These are phyloP conservation scores for Brachypteracias leptosomus DNA, from an alignment of 2,113 vertebrate genomes.

Conservation along the genomic window DNA sequence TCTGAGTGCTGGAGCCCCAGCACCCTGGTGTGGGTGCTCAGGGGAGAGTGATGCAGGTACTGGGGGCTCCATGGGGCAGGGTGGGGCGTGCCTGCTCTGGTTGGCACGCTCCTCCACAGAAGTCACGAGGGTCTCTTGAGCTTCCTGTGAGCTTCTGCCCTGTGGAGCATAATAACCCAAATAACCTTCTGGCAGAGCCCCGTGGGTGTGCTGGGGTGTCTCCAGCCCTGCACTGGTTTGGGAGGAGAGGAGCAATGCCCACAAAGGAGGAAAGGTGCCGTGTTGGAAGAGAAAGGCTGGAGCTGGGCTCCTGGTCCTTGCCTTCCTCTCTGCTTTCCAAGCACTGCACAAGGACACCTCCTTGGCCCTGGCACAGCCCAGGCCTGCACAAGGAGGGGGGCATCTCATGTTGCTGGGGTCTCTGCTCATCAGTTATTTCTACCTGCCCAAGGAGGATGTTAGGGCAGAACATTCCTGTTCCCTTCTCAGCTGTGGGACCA, in stretches of 20 bases:
- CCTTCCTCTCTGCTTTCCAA: neutral
- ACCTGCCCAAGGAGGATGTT: neutral
- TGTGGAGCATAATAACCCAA: neutral
- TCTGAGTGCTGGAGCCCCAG: neutral
- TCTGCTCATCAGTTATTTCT: neutral
- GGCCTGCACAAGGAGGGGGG: no score
- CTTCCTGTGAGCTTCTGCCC: neutral
- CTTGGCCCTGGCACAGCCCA: neutral
- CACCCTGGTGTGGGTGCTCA: neutral
- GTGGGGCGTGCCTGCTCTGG: neutral
- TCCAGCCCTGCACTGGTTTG: neutral
- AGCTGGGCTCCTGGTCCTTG: neutral
- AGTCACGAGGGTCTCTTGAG: accelerated
- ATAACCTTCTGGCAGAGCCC: neutral
- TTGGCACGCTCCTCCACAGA: neutral
- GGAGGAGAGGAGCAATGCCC: neutral
- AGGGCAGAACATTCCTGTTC: neutral
- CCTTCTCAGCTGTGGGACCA: neutral
- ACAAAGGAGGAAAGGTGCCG: no score
- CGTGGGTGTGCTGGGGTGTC: neutral
- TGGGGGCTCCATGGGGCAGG: neutral
- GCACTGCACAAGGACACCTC: neutral
- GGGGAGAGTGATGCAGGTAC: neutral
- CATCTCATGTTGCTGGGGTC: neutral
- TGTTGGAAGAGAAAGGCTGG: neutral